Base-by-base conservation (phyloP, 1,140 invertebrate species). In the Drosophila rhopaloa region DNA sequence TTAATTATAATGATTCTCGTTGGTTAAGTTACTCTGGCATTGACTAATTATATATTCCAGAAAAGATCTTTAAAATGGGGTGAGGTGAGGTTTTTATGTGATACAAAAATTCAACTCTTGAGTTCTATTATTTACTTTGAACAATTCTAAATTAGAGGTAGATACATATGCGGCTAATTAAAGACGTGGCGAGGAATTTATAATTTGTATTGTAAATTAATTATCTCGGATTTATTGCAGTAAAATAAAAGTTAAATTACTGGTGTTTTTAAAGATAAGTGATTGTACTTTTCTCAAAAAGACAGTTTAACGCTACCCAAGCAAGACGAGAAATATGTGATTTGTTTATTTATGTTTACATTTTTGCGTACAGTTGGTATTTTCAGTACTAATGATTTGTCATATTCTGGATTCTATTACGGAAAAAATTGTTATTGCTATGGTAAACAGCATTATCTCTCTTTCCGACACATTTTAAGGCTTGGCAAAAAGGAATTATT, bases 1-100 rank as follows among this genome's bases (percentile, higher is more conserved):
- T 86, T 81, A 86, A 83, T 88, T 88, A 76, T 83, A 83, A 89
- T 70, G 76, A 61, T 66, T 68, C 54, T 57, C 50, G 70, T 72
- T 67, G 57, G 50, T 66, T 79, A 62, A 76, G 48, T 70, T 59
- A 43, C 67, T 47, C 37, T 37, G 51, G 43, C 65, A 71, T 58
- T 72, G 66, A 72, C 66, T 72, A 71, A 71, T 71, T 71, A 71
- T 37, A 48, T 38, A 32, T 66, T 47, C 24, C 38, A 9, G 38
- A 19, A 19, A 47, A 65, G 60, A 38, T 68, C 61, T 68, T 27
- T 8, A 41, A 3, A 40, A n/a, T 8, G 46, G 38, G 47, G 37
- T 50, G 46, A 43, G 59, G 55, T 61, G 41, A 60, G 24, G n/a
- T 27, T 63, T 35, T 27, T 63, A 50, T 35, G 63, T n/a, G 58